phyloP scores from a whole-genome alignment of 2,888 invertebrate species.

The Mythimna pallens region DNA sequence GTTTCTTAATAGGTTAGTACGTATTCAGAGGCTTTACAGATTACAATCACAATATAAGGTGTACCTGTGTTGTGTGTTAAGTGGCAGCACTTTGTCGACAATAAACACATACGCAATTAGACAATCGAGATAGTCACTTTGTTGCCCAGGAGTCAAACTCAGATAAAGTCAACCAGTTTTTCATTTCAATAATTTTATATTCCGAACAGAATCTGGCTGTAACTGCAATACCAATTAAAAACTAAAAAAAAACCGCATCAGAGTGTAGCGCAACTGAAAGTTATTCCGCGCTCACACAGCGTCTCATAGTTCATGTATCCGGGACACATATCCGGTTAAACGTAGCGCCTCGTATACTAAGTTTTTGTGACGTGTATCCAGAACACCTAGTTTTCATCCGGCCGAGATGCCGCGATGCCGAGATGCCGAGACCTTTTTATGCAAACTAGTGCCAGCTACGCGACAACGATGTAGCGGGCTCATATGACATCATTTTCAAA shows the following conservation, averaged over 20 bases:
- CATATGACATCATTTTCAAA: slow-evolving; percentile 58
- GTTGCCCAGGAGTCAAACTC: not conserved
- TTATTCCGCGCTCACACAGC: slow-evolving; percentile 44
- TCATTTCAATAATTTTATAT: not conserved
- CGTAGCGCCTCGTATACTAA: slow-evolving; percentile 45
- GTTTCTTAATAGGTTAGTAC: slow-evolving; percentile 17
- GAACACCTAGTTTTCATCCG: slow-evolving; percentile 69
- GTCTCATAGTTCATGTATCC: slow-evolving; percentile 65
- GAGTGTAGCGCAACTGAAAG: slow-evolving; percentile 24
- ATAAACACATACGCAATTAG: slow-evolving; percentile 30
- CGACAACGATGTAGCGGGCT: slow-evolving; percentile 48
- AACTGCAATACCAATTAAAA: slow-evolving; percentile 16
- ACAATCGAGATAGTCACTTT: not conserved
- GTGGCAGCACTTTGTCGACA: slow-evolving; percentile 6
- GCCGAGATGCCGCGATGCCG: slow-evolving; percentile 62
- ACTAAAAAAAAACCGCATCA: slow-evolving; percentile 18
- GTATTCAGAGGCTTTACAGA: slow-evolving; percentile 22
- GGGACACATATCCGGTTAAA: slow-evolving; percentile 60
- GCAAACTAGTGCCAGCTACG: slow-evolving; percentile 63
- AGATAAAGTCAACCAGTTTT: not conserved
- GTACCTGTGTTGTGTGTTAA: slow-evolving; percentile 31
- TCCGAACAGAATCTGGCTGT: not conserved
- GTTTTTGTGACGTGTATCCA: slow-evolving; percentile 65
- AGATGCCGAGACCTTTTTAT: slow-evolving; percentile 69
- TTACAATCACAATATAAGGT: slow-evolving; percentile 43